A percentile compares a stretch with the other conserved stretches of the same genome.
phyloP scores from a whole-genome alignment of 2,888 invertebrate species.

The Zeuzera pyrina region DNA sequence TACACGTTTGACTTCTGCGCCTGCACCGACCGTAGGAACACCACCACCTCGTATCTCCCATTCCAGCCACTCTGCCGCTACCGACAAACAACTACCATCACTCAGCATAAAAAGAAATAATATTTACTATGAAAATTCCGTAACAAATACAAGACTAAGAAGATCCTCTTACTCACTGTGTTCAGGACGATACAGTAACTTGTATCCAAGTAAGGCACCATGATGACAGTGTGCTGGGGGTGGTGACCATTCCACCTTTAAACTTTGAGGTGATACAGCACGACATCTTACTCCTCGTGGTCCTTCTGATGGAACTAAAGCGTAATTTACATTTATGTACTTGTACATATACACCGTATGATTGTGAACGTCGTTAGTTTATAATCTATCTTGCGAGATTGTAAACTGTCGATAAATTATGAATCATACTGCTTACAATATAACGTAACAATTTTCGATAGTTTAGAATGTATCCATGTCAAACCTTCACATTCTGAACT shows the following conservation, averaged over 20 bases:
- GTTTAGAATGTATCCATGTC: too few species aligned
- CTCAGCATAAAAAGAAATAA: too few species aligned
- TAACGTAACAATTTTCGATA: too few species aligned
- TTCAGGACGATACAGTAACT: conserved; percentile 84
- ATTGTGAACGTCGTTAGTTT: too few species aligned
- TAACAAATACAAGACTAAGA: background rate
- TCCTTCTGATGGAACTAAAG: conserved; percentile 85
- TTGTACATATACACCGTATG: too few species aligned
- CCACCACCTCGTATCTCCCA: conserved; percentile 57
- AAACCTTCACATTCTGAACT: too few species aligned
- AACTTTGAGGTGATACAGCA: conserved; percentile 83
- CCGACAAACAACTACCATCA: conserved; percentile 69
- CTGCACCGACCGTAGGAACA: conserved; percentile 32
- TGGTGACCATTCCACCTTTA: conserved; percentile 85
- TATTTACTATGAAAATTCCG: too few species aligned
- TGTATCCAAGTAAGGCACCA: conserved; percentile 86
- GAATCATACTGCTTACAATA: too few species aligned
- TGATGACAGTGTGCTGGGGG: conserved; percentile 82
- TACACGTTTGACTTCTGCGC: conserved; percentile 84
- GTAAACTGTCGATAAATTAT: too few species aligned
- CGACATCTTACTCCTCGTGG: conserved; percentile 83
- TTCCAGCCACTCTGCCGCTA: conserved; percentile 66
- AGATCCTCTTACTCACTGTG: conserved; percentile 46
- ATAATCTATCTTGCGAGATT: too few species aligned
- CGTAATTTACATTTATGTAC: too few species aligned